phyloP scores from a whole-genome alignment of 2,797 vertebrate genomes.

The Aythya fuligula region DNA sequence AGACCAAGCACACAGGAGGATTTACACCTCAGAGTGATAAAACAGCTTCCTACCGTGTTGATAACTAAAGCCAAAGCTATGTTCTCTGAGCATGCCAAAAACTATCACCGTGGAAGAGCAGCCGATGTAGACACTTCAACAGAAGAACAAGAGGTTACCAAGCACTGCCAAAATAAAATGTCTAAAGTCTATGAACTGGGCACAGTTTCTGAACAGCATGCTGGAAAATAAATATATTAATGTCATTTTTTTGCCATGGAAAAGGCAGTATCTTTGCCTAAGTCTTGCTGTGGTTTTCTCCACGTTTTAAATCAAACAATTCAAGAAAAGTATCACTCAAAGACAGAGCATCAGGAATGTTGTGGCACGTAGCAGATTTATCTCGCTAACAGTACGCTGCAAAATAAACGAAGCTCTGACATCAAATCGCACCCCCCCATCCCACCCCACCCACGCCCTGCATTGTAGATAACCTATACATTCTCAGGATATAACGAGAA shows the following conservation, averaged over 20 bases:
- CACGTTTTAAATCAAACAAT: constrained; percentile 27
- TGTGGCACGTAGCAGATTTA: constrained; percentile 66
- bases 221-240: constrained; percentile 47
- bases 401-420: constrained; percentile 68
- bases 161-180: constrained; percentile 4
- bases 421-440: constrained; percentile 35
- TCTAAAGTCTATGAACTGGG: constrained; percentile 33
- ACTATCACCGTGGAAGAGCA: constrained; percentile 10
- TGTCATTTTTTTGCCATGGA: constrained; percentile 19
- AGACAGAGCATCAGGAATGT: constrained; percentile 41
- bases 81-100: constrained; percentile 12
- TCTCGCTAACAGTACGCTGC: constrained; percentile 68
- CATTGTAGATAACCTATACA: constrained; percentile 69
- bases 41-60: constrained; percentile 2
- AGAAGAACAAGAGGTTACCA: constrained; percentile 21
- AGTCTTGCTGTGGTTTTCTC: constrained; percentile 21
- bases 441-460: neutral
- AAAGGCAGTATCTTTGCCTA: constrained; percentile 51
- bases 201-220: constrained; percentile 52
- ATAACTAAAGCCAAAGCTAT: constrained; percentile 26
- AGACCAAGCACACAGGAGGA: constrained; percentile 26
- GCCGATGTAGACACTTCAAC: neutral
- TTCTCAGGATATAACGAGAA: constrained; percentile 70
- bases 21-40: constrained; percentile 20
- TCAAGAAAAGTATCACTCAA: constrained; percentile 46